These are phyloP conservation scores for Danio jaintianensis DNA, from an alignment of 2,797 vertebrate genomes.

Conservation along the genomic window DNA sequence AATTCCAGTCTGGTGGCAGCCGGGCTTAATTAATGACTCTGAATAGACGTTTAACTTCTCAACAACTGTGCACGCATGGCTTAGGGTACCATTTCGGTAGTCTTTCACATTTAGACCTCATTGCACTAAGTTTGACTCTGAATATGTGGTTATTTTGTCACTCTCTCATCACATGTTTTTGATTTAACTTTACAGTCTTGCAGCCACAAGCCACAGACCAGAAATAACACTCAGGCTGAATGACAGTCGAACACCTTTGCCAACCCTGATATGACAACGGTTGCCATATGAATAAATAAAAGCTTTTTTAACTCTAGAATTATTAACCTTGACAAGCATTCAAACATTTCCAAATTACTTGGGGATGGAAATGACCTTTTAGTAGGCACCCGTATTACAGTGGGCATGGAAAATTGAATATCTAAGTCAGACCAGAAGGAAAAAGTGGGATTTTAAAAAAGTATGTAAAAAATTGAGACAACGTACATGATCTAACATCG, in stretches of 20 bases:
- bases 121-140: slow-evolving; percentile 44
- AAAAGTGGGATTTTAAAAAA: slow-evolving; percentile 25
- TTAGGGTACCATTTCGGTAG: slow-evolving; percentile 4
- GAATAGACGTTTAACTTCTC: slow-evolving; percentile 30
- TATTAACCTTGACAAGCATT: slow-evolving; percentile 50
- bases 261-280: slow-evolving; percentile 48
- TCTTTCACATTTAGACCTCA: slow-evolving; percentile 39
- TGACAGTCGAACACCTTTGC: slow-evolving; percentile 31
- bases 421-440: slow-evolving; percentile 1
- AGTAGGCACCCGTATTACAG: neutral
- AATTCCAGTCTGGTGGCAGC: slow-evolving; percentile 25
- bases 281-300: slow-evolving; percentile 49
- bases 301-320: slow-evolving; percentile 37
- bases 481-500: neutral
- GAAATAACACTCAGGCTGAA: slow-evolving; percentile 45
- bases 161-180: slow-evolving; percentile 53
- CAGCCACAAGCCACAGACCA: slow-evolving; percentile 57
- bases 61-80: slow-evolving; percentile 12
- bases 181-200: slow-evolving; percentile 52
- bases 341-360: slow-evolving; percentile 25
- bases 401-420: slow-evolving; percentile 6
- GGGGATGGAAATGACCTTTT: slow-evolving; percentile 39
- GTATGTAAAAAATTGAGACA: neutral
- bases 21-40: slow-evolving; percentile 23
- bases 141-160: slow-evolving; percentile 41